Conservation (phyloP, 2,888 invertebrate species). For the Eurois occulta region DNA sequence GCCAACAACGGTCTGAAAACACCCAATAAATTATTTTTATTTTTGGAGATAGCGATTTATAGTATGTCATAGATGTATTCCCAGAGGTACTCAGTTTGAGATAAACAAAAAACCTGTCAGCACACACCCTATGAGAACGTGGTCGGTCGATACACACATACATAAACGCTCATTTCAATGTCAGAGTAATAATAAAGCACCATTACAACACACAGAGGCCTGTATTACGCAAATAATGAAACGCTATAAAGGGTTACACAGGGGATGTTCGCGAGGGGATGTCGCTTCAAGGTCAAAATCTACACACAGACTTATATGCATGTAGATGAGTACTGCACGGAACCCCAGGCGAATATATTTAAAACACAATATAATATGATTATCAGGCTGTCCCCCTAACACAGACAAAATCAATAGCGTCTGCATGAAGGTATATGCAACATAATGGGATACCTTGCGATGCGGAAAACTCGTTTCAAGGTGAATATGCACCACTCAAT, state of each 20-base stretch:
- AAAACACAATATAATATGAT: slow-evolving; percentile 89
- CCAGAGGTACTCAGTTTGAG: slow-evolving; percentile 18
- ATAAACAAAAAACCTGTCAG: slow-evolving; percentile 47
- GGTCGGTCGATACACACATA: slow-evolving; percentile 37
- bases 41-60: not conserved
- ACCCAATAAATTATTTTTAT: not conserved
- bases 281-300: slow-evolving; percentile 78
- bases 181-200: slow-evolving; percentile 59
- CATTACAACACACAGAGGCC: slow-evolving; percentile 55
- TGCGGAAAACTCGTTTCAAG: slow-evolving; percentile 66
- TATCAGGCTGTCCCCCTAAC: slow-evolving; percentile 89
- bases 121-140: slow-evolving; percentile 13
- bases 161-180: slow-evolving; percentile 53
- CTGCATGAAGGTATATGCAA: slow-evolving; percentile 85
- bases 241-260: slow-evolving; percentile 65
- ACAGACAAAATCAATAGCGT: slow-evolving; percentile 90
- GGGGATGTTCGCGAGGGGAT: slow-evolving; percentile 67
- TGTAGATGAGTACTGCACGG: slow-evolving; percentile 52
- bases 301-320: not conserved
- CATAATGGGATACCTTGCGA: slow-evolving; percentile 75
- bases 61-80: not conserved
- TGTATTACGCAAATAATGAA: slow-evolving; percentile 65
- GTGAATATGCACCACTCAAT: no score
- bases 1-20: not conserved
- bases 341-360: slow-evolving; percentile 84